Base-by-base conservation (phyloP, 2,888 invertebrate genomes). In the Drosophila parthenogenetica region DNA sequence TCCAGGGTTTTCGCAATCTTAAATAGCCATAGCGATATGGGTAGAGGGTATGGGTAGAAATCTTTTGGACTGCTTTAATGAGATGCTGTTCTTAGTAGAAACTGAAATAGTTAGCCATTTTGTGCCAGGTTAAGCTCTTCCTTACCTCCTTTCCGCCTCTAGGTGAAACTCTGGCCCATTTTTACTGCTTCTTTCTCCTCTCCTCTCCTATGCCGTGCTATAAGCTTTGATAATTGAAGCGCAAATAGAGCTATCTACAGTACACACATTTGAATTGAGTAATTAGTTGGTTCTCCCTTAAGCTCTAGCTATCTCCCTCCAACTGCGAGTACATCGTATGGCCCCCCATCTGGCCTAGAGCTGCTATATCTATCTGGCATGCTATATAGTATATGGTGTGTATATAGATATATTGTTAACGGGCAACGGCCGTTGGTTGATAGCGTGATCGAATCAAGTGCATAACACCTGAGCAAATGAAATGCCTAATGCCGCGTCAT, bases 381-480 rank as follows among this genome's bases (percentile, higher is more conserved):
- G 40, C 14, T 35, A 60, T 60, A 59, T 57, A 14, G 17, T 43
- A 53, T 39, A 25, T 40, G 7, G 8, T 37, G 17, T 37, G 8
- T 14, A 35, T 42, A 45, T 39, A 45, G 54, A 19, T 35, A 17
- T n/a, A 37, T 45, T 70, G 64, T 37, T 37, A 46, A 48, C 76
- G 69, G 68, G 61, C 69, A 70, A 76, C 70, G 75, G 79, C 78
- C 81, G 81, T 88, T 82, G 84, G 81, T 53, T 79, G 79, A 74
- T 77, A 75, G 69, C 73, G 63, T 58, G 68, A 70, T 65, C 70
- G 75, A 89, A 90, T 90, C 89, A 88, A 83, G 89, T 89, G 89
- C 89, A 89, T 78, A 89, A 89, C 89, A 89, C 89, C 89, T 89
- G 89, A 90, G 87, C 90, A 90, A 90, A 90, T 81, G 74, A 72